These are phyloP conservation scores for Dufourea novaeangliae DNA, from an alignment of 1,140 invertebrate species.

Conservation along the genomic window DNA sequence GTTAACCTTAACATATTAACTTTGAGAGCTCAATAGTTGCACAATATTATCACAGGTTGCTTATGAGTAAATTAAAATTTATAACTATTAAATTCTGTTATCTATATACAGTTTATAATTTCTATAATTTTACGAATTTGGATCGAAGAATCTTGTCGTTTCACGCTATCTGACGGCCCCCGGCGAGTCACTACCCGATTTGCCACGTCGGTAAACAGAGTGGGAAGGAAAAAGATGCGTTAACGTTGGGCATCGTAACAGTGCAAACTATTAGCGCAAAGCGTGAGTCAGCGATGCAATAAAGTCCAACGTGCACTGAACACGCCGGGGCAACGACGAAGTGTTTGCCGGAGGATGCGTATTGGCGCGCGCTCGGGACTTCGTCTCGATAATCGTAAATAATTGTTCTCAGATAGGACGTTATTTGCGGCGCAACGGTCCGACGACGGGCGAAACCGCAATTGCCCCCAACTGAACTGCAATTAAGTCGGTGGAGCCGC, in stretches of 20 bases:
- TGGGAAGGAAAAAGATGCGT: background rate
- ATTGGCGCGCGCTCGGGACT: background rate
- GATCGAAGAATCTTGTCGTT: no score
- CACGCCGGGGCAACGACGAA: constrained; percentile 38
- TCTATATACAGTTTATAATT: no score
- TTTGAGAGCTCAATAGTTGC: no score
- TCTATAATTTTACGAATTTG: no score
- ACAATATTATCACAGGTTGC: no score
- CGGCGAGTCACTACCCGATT: background rate
- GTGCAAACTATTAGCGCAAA: constrained; percentile 36
- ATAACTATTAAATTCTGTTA: no score
- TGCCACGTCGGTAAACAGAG: background rate
- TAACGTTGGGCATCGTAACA: constrained; percentile 1
- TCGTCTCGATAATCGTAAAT: constrained; percentile 52
- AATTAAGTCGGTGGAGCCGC: background rate
- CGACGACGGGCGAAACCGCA: background rate
- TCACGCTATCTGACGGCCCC: background rate
- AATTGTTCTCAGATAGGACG: constrained; percentile 44
- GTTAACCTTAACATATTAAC: no score
- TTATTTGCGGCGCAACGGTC: constrained; percentile 24
- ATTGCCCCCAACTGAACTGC: constrained; percentile 12
- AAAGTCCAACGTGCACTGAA: constrained; percentile 56
- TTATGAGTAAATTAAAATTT: no score
- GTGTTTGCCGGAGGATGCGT: constrained; percentile 27
- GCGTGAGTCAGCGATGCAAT: constrained; percentile 49